Evolutionary conservation across 2,888 invertebrate species (phyloP), one percentile per base, ranked within the genome.

Genomic region (Alitta virens): DNA sequence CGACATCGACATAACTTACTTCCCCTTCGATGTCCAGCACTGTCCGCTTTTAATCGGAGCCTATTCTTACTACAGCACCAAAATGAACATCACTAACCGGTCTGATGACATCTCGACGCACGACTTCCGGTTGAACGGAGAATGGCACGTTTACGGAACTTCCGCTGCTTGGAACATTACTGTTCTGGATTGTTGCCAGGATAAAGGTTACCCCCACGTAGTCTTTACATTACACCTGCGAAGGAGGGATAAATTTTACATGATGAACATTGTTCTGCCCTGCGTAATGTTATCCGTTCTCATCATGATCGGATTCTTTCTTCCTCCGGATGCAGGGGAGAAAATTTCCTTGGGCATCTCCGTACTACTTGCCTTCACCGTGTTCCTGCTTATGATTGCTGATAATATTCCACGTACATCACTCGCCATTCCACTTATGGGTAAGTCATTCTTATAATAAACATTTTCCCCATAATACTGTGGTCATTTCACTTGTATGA

Each of bases 211-310:
- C 51, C 46, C 68, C 14, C 69, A 69, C 61, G 69, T 69, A 12
- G 59, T 68, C n/a, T 69, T 69, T 55, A 66, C 65, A 14, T 63
- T 69, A 2, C 60, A 66, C 33, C 54, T 69, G 46, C 60, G 57
- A 21, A 38, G 69, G 24, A 40, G 69, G 5, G 61, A 62, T 60
- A 67, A 63, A 62, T 58, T 56, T 40, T 70, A 70, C 64, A 66
- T 70, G 52, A 69, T 70, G 69, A 70, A 70, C 68, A 70, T 70
- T 53, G 66, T 70, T 18, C 60, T 69, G 50, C 70, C 70, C 9
- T 70, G 70, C 62, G 54, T 70, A 46, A 70, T 70, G 70, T 62
- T 70, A 3, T 67, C 67, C 52, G 64, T 67, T 23, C 68, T 70
- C 54, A 70, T 70, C 62, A 68, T 70, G 69, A 66, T 63, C 25